phyloP scores from a whole-genome alignment of 2,113 vertebrate species.

The Ammodytes marinus region DNA sequence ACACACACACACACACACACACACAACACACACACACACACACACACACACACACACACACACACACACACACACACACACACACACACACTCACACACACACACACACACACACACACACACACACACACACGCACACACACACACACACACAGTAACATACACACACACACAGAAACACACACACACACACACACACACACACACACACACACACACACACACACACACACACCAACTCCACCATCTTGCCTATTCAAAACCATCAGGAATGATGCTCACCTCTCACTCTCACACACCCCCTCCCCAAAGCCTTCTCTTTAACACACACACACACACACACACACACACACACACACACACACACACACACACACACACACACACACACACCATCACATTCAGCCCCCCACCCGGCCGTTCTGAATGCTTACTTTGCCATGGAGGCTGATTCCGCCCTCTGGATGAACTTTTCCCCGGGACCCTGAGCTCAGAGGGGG shows the following conservation, averaged over 20 bases:
- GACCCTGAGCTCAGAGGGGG: constrained; percentile 77
- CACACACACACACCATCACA: not conserved
- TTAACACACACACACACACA: constrained; percentile 16
- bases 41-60: not conserved
- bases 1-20: constrained; percentile 8
- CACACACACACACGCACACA: constrained; percentile 5
- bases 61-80: not conserved
- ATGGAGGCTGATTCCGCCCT: constrained; percentile 84
- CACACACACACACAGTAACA: not conserved
- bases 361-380: constrained; percentile 8
- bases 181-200: constrained; percentile 1
- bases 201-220: constrained; percentile 7
- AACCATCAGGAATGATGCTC: constrained; percentile 43
- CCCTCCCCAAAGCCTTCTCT: not conserved
- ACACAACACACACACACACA: constrained; percentile 13
- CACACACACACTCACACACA: too few species aligned
- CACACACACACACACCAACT: constrained; percentile 16
- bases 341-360: constrained; percentile 8
- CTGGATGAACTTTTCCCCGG: constrained; percentile 83
- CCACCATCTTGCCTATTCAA: not conserved
- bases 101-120: not conserved
- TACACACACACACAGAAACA: too few species aligned
- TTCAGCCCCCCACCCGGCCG: not conserved
- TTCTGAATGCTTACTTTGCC: constrained; percentile 50
- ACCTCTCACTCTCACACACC: constrained; percentile 2